A percentile compares a stretch with the other conserved stretches of the same genome.
phyloP scores from a whole-genome alignment of 1,140 invertebrate species.

The Theocolax elegans region DNA sequence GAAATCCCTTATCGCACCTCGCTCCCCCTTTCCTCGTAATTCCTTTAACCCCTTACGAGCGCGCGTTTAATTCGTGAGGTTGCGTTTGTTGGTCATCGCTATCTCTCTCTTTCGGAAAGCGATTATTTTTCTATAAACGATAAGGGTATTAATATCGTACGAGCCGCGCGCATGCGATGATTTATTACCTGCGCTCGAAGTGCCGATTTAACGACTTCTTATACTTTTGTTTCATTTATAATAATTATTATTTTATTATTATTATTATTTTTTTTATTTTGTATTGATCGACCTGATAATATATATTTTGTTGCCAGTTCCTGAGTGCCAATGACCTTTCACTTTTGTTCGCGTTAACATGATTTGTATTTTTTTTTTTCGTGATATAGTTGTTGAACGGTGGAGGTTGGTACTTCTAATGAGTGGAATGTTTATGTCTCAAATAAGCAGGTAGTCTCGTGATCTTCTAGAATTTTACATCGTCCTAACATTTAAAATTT shows the following conservation, averaged over 20 bases:
- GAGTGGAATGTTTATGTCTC: not conserved
- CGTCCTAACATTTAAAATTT: no score
- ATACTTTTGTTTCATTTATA: slow-evolving; percentile 30
- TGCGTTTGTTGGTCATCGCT: slow-evolving; percentile 35
- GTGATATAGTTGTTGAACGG: slow-evolving; percentile 26
- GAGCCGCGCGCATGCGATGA: slow-evolving; percentile 23
- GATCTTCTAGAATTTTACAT: no score
- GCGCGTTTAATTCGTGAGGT: slow-evolving; percentile 22
- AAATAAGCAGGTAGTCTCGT: not conserved
- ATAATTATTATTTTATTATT: slow-evolving; percentile 19
- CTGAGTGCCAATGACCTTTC: slow-evolving; percentile 41
- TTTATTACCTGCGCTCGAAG: slow-evolving; percentile 29
- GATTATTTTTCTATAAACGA: slow-evolving; percentile 39
- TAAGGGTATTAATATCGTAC: slow-evolving; percentile 37
- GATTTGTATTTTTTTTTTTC: slow-evolving; percentile 8
- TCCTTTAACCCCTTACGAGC: not conserved
- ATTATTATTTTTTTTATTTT: slow-evolving; percentile 28
- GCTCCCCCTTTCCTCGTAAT: not conserved
- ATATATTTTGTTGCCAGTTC: slow-evolving; percentile 42
- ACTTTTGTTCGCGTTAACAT: slow-evolving; percentile 12
- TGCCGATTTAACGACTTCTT: slow-evolving; percentile 36
- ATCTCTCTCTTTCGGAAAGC: slow-evolving; percentile 41
- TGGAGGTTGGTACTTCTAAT: slow-evolving; percentile 4
- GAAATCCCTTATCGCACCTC: not conserved
- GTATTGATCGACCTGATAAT: slow-evolving; percentile 38